Conservation (phyloP, 92 coral and sea anemone species). For the Epizoanthus stellaris region DNA sequence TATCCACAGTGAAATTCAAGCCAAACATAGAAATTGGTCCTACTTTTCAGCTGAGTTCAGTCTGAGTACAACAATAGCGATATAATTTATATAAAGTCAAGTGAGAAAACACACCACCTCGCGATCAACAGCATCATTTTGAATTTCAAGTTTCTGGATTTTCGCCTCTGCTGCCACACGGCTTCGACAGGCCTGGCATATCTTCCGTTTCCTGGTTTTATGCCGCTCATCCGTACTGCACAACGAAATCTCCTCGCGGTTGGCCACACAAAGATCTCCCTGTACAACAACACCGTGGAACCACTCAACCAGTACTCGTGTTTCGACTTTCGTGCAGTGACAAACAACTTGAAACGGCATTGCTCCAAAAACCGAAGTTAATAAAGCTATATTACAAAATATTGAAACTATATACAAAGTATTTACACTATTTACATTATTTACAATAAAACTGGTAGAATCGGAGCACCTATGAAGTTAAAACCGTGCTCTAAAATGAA, state of each 20-base stretch:
- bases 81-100: too few species aligned
- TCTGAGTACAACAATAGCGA: too few species aligned
- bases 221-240: background rate
- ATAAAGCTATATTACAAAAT: too few species aligned
- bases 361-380: background rate
- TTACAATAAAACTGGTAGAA: background rate
- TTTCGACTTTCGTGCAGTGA: slow-evolving; percentile 22
- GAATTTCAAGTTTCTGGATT: too few species aligned
- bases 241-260: background rate
- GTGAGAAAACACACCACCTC: background rate
- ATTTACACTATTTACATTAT: too few species aligned
- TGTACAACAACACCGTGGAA: background rate
- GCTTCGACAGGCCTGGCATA: slow-evolving; percentile 14
- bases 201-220: slow-evolving; percentile 5
- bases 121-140: too few species aligned
- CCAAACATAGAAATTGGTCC: too few species aligned
- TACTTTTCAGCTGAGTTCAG: too few species aligned
- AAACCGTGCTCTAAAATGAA: background rate
- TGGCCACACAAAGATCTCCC: background rate
- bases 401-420: too few species aligned
- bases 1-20: too few species aligned
- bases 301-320: slow-evolving; percentile 35
- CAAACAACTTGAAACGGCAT: background rate
- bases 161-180: background rate
- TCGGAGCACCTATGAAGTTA: background rate